Conservation (phyloP, 2,113 vertebrate species). For the Jacana jacana region DNA sequence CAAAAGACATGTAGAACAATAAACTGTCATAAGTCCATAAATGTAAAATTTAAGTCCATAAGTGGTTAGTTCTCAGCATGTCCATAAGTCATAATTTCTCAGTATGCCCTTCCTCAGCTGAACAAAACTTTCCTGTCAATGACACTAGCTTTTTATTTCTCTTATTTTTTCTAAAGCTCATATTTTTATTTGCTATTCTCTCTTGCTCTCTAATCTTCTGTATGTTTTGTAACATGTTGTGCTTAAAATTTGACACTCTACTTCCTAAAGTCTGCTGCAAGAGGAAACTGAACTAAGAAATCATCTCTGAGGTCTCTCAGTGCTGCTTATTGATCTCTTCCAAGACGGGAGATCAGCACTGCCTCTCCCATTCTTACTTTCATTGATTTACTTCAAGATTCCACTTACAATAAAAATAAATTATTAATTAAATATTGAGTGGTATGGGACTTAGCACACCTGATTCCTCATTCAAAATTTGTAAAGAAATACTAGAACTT, state of each 20-base stretch:
- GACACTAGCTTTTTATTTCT: neutral
- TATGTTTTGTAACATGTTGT: neutral
- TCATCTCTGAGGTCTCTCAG: neutral
- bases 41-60: neutral
- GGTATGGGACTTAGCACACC: neutral
- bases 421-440: neutral
- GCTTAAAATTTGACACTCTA: neutral
- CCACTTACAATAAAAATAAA: neutral
- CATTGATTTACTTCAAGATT: neutral
- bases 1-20: neutral
- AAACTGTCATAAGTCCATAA: neutral
- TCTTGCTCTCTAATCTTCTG: neutral
- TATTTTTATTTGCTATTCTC: neutral
- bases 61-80: neutral
- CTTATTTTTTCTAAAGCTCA: neutral
- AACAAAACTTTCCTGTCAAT: neutral
- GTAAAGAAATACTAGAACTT: neutral
- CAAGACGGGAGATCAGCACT: neutral
- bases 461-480: neutral
- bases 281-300: neutral
- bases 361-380: neutral
- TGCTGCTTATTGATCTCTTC: neutral
- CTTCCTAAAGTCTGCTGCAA: neutral
- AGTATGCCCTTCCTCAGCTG: neutral
- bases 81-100: neutral